Percentiles rank a stretch among this genome's conserved stretches.
Conservation (phyloP, 1,140 invertebrate genomes). For the Megathymus violae region DNA sequence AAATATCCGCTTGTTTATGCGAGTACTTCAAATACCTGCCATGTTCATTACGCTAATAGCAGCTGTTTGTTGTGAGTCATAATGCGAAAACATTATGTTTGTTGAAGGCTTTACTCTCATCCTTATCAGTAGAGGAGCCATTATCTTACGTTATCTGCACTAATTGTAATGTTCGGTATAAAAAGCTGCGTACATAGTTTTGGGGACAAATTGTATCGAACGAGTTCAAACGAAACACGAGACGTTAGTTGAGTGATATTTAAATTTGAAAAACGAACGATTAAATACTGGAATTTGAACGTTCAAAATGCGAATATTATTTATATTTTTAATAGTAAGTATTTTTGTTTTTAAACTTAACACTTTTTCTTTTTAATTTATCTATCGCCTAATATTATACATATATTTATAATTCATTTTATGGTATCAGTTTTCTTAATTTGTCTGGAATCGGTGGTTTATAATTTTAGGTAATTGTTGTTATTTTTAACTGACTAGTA, state of each 20-base stretch:
- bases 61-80: slow-evolving; percentile 67
- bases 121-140: slow-evolving; percentile 62
- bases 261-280: slow-evolving; percentile 62
- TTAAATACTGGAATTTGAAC: slow-evolving; percentile 54
- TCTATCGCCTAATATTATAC: neutral
- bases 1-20: slow-evolving; percentile 63
- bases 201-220: slow-evolving; percentile 63
- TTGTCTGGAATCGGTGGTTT: no score
- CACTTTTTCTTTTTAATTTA: slow-evolving; percentile 2
- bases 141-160: slow-evolving; percentile 75
- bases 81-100: slow-evolving; percentile 78
- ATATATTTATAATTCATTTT: no score
- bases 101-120: slow-evolving; percentile 51
- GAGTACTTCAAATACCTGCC: slow-evolving; percentile 42
- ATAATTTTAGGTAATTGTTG: no score
- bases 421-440: no score
- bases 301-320: slow-evolving; percentile 66
- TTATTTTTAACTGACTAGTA: no score
- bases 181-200: slow-evolving; percentile 57
- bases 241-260: slow-evolving; percentile 52
- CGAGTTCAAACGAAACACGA: slow-evolving; percentile 68
- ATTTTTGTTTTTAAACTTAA: slow-evolving; percentile 26
- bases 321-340: slow-evolving; percentile 71
- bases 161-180: slow-evolving; percentile 67
- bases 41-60: slow-evolving; percentile 45